Base-by-base conservation (phyloP, 2,797 vertebrate species). In the Danio choprae region DNA sequence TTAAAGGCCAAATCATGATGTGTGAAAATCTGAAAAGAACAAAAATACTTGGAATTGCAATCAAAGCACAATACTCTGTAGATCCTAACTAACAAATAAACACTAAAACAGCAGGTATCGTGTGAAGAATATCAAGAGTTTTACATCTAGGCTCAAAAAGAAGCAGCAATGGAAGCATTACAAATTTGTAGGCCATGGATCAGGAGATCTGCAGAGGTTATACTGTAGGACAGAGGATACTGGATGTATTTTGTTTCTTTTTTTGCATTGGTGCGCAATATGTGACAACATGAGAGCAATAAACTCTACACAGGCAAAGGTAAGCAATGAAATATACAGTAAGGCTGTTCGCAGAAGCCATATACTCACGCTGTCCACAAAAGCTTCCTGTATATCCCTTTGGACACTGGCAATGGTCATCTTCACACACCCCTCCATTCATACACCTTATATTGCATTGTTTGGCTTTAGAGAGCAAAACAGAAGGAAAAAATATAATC, bases 341-440 rank as follows among this genome's bases (percentile, higher is more conserved):
- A 29, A 29, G 29, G 29, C 1, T 29, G 29, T 3, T 29, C 29
- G 29, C 29, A 29, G 29, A 29, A 29, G 29, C 29, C 29, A 29
- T 29, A 29, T 71, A 93, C 94, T 95, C 92, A 95, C 94, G 89
- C 83, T 95, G 95, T 72, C 93, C 94, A 43, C 95, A 95, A 80
- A 92, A 92, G 40, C 88, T 79, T 76, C 95, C 94, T 0, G 91
- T 75, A 4, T 92, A 95, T 43, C 95, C 94, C 69, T 95, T 94
- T 83, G 91, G 94, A 86, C 95, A 96, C 73, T 90, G 92, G 80
- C 95, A 96, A 0, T 59, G 91, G 82, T 95, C 90, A 0, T 89
- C 91, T 0, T 59, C 38, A 41, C 95, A 96, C 0, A 87, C 87
- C 12, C 95, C 94, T 0, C 94, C 93, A 0, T 96, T 96, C 93